Conservation (phyloP, 2,797 vertebrate genomes). For the Scyliorhinus canicula region DNA sequence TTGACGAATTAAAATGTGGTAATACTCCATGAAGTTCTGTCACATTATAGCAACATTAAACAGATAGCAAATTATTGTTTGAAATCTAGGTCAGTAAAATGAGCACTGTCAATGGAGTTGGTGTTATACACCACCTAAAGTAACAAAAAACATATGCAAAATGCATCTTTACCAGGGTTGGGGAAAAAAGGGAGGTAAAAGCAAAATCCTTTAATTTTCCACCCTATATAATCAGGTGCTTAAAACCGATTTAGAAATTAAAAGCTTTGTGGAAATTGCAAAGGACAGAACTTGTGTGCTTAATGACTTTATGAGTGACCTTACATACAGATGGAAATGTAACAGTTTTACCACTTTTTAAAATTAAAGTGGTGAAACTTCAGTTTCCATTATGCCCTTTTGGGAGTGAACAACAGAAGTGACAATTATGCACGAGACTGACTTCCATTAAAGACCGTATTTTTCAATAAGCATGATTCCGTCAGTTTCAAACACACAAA, state of each 20-base stretch:
- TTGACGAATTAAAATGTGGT: neutral
- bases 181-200: neutral
- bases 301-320: neutral
- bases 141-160: neutral
- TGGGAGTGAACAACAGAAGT: neutral
- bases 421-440: neutral
- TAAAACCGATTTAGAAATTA: neutral
- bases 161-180: neutral
- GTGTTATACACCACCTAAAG: neutral
- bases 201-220: neutral
- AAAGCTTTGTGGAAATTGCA: neutral
- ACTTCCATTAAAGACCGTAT: neutral
- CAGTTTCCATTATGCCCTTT: neutral
- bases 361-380: neutral
- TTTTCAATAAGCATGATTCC: neutral
- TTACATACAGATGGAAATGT: neutral
- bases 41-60: neutral
- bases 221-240: neutral
- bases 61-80: neutral
- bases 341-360: neutral
- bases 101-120: neutral
- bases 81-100: neutral
- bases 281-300: neutral
- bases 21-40: neutral
- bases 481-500: neutral